Evolutionary conservation across 2,888 invertebrate species (phyloP).

Genomic region (Rhopalosiphum nymphaeae): DNA sequence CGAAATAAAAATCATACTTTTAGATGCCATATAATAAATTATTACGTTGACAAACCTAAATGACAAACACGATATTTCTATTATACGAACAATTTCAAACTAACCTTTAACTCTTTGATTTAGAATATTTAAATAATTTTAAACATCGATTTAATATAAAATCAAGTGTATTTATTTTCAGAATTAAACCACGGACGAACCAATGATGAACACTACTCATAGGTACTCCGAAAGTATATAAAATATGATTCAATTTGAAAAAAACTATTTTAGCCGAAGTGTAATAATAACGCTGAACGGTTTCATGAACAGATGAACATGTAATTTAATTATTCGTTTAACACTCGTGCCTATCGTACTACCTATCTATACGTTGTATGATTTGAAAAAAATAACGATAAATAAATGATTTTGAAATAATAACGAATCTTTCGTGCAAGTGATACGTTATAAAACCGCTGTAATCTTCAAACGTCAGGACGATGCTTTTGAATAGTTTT

Average conservation of each 20-base stretch:
- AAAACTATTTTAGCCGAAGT: too few species aligned
- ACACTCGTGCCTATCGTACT: too few species aligned
- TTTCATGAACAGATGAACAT: too few species aligned
- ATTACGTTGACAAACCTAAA: background rate
- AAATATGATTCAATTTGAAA: too few species aligned
- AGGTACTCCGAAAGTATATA: too few species aligned
- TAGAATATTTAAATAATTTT: background rate
- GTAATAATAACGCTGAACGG: too few species aligned
- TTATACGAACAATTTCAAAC: background rate
- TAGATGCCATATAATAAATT: background rate
- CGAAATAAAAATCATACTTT: background rate
- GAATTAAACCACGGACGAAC: background rate
- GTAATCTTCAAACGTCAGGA: background rate
- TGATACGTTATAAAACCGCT: background rate
- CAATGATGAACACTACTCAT: too few species aligned
- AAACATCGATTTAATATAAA: background rate
- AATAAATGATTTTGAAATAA: too few species aligned
- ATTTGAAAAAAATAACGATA: too few species aligned
- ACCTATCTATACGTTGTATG: too few species aligned
- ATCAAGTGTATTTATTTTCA: background rate
- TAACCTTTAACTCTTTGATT: background rate
- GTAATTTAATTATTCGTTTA: too few species aligned
- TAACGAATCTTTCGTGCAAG: too few species aligned
- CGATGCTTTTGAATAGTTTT: background rate
- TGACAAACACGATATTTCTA: background rate